phyloP scores from a whole-genome alignment of 2,113 vertebrate genomes.

The Ursus arctos region DNA sequence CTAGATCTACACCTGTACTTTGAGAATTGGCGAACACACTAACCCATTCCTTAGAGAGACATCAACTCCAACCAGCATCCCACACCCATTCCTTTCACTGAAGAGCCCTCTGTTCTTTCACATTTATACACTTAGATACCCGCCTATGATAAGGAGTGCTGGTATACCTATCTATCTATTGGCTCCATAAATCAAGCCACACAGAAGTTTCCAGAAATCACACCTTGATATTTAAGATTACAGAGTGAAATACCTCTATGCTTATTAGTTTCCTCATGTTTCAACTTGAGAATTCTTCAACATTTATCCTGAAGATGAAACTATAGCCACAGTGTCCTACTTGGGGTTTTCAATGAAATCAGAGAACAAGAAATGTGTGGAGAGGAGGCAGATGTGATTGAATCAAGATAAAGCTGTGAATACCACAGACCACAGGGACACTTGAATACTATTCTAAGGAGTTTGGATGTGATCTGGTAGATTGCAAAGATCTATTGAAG shows the following conservation, averaged over 20 bases:
- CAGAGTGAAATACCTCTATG: background rate
- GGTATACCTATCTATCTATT: background rate
- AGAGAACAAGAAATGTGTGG: background rate
- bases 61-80: background rate
- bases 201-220: conserved; percentile 35
- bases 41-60: conserved; percentile 15
- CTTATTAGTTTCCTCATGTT: conserved; percentile 8
- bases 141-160: background rate
- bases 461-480: background rate
- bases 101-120: conserved; percentile 21
- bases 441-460: background rate
- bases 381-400: background rate
- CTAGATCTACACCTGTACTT: conserved; percentile 61
- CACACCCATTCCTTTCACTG: background rate
- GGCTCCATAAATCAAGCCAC: conserved; percentile 46
- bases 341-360: background rate
- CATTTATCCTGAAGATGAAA: background rate
- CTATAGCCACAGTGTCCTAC: background rate
- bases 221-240: background rate
- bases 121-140: background rate
- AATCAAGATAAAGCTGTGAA: conserved; percentile 25
- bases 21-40: conserved; percentile 52
- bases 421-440: background rate
- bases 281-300: conserved; percentile 53
- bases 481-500: background rate